Conservation (phyloP, 1,140 invertebrate genomes). For the Hetaerina americana region DNA sequence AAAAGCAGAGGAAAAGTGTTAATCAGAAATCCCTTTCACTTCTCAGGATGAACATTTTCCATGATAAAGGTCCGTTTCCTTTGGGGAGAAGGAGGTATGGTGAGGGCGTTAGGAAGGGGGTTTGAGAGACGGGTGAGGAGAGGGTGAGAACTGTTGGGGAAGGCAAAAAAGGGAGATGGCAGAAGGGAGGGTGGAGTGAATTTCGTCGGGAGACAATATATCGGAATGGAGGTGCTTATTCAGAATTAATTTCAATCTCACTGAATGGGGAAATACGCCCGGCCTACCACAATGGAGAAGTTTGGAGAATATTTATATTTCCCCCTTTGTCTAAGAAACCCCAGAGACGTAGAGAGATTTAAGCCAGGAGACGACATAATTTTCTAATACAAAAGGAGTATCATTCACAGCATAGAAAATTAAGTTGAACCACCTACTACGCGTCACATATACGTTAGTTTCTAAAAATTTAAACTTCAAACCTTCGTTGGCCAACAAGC, state of each 20-base stretch:
- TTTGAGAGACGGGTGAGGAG: no score
- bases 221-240: neutral
- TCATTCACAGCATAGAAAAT: no score
- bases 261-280: neutral
- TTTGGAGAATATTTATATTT: neutral
- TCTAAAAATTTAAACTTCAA: no score
- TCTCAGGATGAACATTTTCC: neutral
- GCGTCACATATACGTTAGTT: no score
- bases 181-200: neutral
- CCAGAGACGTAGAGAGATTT: no score
- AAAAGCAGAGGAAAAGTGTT: neutral
- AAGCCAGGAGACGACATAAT: no score
- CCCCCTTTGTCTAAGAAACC: neutral
- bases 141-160: no score
- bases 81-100: neutral
- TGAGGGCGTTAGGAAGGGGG: no score
- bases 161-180: no score
- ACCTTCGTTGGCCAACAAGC: no score
- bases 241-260: neutral
- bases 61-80: neutral
- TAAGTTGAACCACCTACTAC: no score
- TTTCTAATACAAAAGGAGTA: no score
- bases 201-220: neutral
- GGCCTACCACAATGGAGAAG: neutral
- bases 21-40: neutral